phyloP scores from a whole-genome alignment of 2,888 invertebrate species.

The Zygaena filipendulae region DNA sequence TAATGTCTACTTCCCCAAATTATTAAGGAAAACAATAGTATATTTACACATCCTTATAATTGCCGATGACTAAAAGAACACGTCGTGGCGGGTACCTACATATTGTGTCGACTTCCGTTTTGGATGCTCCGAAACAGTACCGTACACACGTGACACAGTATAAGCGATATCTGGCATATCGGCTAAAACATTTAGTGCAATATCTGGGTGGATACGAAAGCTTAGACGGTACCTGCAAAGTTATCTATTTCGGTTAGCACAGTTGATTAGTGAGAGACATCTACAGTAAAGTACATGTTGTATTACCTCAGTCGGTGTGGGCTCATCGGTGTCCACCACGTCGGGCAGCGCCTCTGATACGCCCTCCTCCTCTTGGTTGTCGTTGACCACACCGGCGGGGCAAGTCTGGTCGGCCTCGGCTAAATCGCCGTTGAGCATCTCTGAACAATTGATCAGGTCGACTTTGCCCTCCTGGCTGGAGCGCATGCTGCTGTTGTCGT shows the following conservation, averaged over 20 bases:
- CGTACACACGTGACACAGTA: too few species aligned
- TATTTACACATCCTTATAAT: too few species aligned
- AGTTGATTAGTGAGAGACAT: slow-evolving; percentile 54
- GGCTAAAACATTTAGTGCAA: too few species aligned
- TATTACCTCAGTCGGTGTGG: slow-evolving; percentile 64
- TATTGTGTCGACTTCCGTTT: too few species aligned
- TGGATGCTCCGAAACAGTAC: too few species aligned
- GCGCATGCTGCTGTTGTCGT: slow-evolving; percentile 33
- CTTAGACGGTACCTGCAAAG: too few species aligned
- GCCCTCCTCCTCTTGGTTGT: slow-evolving; percentile 26
- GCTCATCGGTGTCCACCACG: slow-evolving; percentile 60
- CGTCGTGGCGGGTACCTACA: too few species aligned
- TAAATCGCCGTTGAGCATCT: slow-evolving; percentile 77
- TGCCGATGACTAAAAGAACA: too few species aligned
- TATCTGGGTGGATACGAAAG: too few species aligned
- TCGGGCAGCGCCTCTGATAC: slow-evolving; percentile 48
- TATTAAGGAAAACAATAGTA: too few species aligned
- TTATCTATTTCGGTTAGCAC: slow-evolving; percentile 32
- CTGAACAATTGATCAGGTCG: slow-evolving; percentile 55
- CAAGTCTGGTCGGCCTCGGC: slow-evolving; percentile 86
- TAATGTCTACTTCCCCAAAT: too few species aligned
- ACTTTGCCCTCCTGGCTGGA: slow-evolving; percentile 52
- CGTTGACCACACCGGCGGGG: slow-evolving; percentile 31
- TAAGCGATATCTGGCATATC: too few species aligned
- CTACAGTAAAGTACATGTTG: slow-evolving; percentile 56